Base-by-base conservation (phyloP, 1,140 invertebrate species). In the Panagrolaimus sp. region DNA sequence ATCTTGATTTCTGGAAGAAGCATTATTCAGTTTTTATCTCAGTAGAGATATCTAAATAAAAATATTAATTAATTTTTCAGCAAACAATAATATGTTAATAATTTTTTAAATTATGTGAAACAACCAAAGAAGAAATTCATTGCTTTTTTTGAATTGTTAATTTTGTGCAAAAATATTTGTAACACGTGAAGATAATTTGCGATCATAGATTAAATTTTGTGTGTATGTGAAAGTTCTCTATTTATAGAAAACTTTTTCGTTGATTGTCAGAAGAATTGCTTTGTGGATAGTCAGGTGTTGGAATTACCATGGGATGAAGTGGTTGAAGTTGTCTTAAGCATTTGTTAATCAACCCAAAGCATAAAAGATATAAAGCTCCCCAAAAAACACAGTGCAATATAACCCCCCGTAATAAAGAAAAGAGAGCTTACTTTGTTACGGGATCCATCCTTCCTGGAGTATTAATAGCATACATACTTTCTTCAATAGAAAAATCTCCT, bases 401-500 rank as follows among this genome's bases (percentile, higher is more conserved):
- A 70, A 45, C 43, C 25, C 63, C 43, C 14, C 31, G 4, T 45
- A 42, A 13, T 20, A 14, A 66, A n/a, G 14, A 42, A 65, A 23
- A 16, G 9, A 53, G 16, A 66, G 63, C 74, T 75, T 67, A 76
- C 74, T 76, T 76, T 25, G 74, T 76, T 13, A 76, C 20, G 8
- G 74, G 74, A 69, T 76, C 75, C n/a, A 77, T 16, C 53, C 75
- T 46, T 16, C 68, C 63, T 7, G 75, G 67, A 16, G 67, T 69
- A 68, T 80, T 78, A 1, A 73, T 65, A 13, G 78, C 73, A 64
- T 80, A 80, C 73, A 81, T 74, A 31, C 67, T 82, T 61, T 80
- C 78, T 47, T 80, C 78, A n/a, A 80, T 72, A 4, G 74, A 74
- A 47, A 78, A 79, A 62, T 80, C 79, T 31, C 79, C 76, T n/a